A percentile compares a stretch with the other conserved stretches of the same genome.
Evolutionary conservation across 2,113 vertebrate species (phyloP).

Genomic region (Corapipo altera): DNA sequence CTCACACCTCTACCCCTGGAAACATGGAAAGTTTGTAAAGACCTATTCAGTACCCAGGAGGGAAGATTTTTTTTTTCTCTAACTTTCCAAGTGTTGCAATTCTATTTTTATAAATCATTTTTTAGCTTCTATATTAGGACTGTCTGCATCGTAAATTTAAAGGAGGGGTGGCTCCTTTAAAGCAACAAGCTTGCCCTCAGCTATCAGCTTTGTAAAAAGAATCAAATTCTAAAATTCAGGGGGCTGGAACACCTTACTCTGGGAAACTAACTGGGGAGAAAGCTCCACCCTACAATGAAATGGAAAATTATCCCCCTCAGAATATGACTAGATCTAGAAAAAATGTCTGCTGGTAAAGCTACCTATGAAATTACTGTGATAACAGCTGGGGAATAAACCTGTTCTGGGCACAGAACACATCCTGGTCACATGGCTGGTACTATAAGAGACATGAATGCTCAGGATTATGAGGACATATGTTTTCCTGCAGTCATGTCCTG

Average conservation of each 20-base stretch:
- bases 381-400: background rate
- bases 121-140: background rate
- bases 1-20: constrained; percentile 4
- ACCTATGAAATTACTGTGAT: background rate
- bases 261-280: background rate
- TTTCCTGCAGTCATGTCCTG: background rate
- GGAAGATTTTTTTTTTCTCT: background rate
- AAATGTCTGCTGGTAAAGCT: background rate
- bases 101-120: constrained; percentile 3
- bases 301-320: background rate
- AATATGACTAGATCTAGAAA: background rate
- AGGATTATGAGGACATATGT: background rate
- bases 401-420: background rate
- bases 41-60: constrained; percentile 8
- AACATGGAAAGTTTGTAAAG: background rate
- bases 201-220: background rate
- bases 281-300: background rate
- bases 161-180: background rate
- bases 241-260: background rate
- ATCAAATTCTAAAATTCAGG: background rate
- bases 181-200: background rate
- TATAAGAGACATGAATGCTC: background rate
- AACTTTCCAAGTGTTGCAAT: background rate
- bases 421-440: background rate
- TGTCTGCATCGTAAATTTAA: background rate